Evolutionary conservation across 2,113 vertebrate genomes (phyloP).

Genomic region (Syrmaticus mikado): DNA sequence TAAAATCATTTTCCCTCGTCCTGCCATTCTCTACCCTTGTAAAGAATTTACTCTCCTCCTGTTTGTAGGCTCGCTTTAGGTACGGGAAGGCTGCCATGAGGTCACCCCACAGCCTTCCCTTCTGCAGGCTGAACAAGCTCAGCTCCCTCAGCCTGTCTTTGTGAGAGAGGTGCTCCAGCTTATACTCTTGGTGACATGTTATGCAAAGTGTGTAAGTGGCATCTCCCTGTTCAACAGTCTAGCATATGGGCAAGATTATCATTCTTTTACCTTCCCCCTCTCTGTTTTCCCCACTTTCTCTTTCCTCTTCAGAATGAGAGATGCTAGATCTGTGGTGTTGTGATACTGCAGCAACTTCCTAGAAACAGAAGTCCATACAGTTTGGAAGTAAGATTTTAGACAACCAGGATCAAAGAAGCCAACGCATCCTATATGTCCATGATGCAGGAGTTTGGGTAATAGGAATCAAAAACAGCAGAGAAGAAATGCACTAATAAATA

Average conservation of each 20-base stretch:
- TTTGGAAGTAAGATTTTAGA: neutral
- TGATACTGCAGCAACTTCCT: neutral
- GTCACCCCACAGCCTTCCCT: too few relatives aligned
- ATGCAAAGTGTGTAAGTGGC: neutral
- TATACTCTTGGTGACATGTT: neutral
- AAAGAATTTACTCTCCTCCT: too few relatives aligned
- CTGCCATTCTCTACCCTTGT: too few relatives aligned
- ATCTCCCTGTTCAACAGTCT: neutral
- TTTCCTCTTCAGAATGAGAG: neutral
- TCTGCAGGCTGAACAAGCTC: too few relatives aligned
- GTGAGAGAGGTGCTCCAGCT: too few relatives aligned
- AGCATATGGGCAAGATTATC: neutral
- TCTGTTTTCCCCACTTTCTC: neutral
- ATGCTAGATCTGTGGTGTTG: neutral
- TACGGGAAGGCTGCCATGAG: too few relatives aligned
- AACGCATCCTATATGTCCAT: neutral
- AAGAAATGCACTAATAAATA: rapidly evolving
- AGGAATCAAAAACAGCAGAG: neutral
- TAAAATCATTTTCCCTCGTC: too few relatives aligned
- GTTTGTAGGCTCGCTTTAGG: too few relatives aligned
- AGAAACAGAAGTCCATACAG: neutral
- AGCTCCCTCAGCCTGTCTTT: too few relatives aligned
- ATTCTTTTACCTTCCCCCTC: neutral
- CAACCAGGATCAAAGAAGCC: neutral
- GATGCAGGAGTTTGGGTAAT: neutral